Percentiles rank a stretch among this genome's conserved stretches.
Conservation (phyloP, 2,113 vertebrate genomes). For the Apistogramma diplotaenia region DNA sequence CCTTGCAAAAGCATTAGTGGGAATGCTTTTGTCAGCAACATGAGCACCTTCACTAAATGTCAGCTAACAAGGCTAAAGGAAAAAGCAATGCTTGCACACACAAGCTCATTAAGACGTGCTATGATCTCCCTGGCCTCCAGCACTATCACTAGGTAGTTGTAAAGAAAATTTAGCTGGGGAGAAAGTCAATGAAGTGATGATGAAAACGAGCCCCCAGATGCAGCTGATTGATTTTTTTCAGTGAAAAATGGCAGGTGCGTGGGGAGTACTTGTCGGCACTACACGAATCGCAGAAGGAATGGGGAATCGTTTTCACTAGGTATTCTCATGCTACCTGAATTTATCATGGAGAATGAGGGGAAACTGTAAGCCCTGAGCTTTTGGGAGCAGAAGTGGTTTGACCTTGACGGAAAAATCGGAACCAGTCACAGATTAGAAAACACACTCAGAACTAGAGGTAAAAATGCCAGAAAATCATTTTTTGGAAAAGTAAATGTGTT, state of each 20-base stretch:
- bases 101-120: conserved; percentile 60
- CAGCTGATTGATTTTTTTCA: conserved; percentile 72
- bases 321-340: conserved; percentile 34
- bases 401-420: conserved; percentile 39
- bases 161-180: conserved; percentile 64
- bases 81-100: conserved; percentile 25
- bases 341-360: conserved; percentile 23
- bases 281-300: conserved; percentile 45
- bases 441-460: background rate
- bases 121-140: conserved; percentile 55
- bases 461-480: background rate
- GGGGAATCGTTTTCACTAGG: conserved; percentile 47
- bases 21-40: conserved; percentile 68
- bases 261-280: conserved; percentile 48
- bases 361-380: conserved; percentile 1
- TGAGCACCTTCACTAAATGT: conserved; percentile 50
- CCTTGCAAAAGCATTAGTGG: background rate
- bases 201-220: conserved; percentile 71
- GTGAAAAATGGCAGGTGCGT: conserved; percentile 66
- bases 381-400: conserved; percentile 22
- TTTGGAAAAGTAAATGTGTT: background rate
- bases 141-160: conserved; percentile 56
- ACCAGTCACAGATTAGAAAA: conserved; percentile 14
- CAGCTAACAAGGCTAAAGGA: conserved; percentile 60
- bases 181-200: conserved; percentile 76